phyloP scores from a whole-genome alignment of 1,140 invertebrate genomes.

The Triops cancriformis region DNA sequence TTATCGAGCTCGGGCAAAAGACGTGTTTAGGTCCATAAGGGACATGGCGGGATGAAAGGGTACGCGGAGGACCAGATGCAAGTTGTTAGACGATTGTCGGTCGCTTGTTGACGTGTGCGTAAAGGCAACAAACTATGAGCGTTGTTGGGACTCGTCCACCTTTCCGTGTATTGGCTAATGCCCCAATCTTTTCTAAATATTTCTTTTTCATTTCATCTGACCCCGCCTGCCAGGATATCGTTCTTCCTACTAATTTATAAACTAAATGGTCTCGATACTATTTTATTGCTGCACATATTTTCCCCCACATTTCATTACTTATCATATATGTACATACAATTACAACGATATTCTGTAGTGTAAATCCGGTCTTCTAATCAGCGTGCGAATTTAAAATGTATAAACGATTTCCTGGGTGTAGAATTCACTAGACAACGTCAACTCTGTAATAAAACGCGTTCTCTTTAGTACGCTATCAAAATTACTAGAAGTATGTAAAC shows the following conservation, averaged over 20 bases:
- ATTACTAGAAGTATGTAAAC: too few relatives aligned
- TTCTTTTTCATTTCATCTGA: not conserved
- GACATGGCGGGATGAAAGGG: not conserved
- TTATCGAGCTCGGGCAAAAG: not conserved
- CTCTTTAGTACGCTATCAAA: too few relatives aligned
- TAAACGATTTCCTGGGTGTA: too few relatives aligned
- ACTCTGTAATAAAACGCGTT: too few relatives aligned
- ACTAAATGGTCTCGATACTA: not conserved
- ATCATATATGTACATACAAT: too few relatives aligned
- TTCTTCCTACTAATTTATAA: not conserved
- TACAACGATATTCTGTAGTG: too few relatives aligned
- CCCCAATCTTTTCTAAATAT: not conserved
- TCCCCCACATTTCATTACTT: too few relatives aligned
- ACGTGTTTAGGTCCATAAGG: not conserved
- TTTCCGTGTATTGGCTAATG: not conserved
- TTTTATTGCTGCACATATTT: too few relatives aligned
- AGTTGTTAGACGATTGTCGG: not conserved
- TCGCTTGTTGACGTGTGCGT: constrained; percentile 1
- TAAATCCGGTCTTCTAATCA: too few relatives aligned
- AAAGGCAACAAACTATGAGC: not conserved
- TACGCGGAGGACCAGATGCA: not conserved
- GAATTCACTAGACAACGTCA: too few relatives aligned
- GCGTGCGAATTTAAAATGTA: too few relatives aligned
- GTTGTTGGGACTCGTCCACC: not conserved
- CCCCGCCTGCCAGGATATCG: not conserved